Conservation (phyloP, 2,113 vertebrate species). For the Sula dactylatra region DNA sequence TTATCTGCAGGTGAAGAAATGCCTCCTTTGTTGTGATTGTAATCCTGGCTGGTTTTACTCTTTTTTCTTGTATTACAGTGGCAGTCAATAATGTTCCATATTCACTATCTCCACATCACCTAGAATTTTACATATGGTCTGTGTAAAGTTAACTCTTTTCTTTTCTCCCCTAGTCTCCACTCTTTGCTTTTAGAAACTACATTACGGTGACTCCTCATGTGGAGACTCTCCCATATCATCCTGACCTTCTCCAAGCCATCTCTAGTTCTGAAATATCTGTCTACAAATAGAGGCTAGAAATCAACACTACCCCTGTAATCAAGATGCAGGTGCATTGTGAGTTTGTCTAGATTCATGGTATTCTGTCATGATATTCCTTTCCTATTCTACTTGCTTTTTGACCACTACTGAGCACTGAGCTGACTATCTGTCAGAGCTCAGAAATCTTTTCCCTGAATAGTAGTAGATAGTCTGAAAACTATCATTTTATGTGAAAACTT, state of each 20-base stretch:
- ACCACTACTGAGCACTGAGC: not conserved
- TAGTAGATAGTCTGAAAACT: not conserved
- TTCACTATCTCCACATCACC: not conserved
- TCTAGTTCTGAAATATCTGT: not conserved
- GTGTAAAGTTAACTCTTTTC: not conserved
- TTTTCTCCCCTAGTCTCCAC: not conserved
- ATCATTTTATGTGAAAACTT: not conserved
- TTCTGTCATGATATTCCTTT: not conserved
- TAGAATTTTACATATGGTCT: not conserved
- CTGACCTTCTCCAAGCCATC: not conserved
- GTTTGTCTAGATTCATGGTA: not conserved
- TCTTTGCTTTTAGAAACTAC: accelerated
- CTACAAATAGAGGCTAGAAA: not conserved
- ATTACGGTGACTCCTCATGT: not conserved
- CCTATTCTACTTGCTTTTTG: not conserved
- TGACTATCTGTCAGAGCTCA: not conserved
- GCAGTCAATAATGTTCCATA: not conserved
- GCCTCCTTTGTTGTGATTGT: not conserved
- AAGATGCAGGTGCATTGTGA: not conserved
- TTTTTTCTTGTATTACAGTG: not conserved
- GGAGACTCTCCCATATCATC: not conserved
- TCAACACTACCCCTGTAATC: not conserved
- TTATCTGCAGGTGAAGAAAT: not conserved
- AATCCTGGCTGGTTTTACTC: not conserved
- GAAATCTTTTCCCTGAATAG: not conserved